These are phyloP conservation scores for Hydrocynus forskahlii DNA, from an alignment of 2,797 vertebrate genomes.

Conservation along the genomic window DNA sequence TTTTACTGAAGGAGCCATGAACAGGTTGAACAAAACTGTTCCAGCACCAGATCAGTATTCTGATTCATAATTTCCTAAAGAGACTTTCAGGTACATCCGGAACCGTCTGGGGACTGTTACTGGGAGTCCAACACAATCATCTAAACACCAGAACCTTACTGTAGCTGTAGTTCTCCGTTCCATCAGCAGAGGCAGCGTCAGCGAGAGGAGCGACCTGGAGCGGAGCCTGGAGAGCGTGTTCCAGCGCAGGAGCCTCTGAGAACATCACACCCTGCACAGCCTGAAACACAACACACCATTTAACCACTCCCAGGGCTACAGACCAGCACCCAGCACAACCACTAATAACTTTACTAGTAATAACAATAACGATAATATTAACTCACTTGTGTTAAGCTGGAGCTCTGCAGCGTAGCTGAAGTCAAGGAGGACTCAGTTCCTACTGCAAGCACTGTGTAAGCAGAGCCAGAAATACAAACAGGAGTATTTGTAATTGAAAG, in stretches of 20 bases:
- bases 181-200: slow-evolving; percentile 52
- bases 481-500: background rate
- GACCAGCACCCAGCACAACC: background rate
- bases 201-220: slow-evolving; percentile 21
- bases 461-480: slow-evolving; percentile 6
- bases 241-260: slow-evolving; percentile 31
- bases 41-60: no score
- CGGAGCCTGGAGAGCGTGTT: slow-evolving; percentile 28
- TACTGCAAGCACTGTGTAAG: slow-evolving; percentile 18
- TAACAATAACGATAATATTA: background rate
- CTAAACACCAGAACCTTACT: slow-evolving; percentile 38
- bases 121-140: no score
- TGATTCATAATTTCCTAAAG: background rate
- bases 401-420: slow-evolving; percentile 36
- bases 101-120: no score
- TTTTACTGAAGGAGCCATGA: no score
- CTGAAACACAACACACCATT: background rate
- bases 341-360: background rate
- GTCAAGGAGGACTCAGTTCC: slow-evolving; percentile 30
- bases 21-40: no score
- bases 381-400: slow-evolving; percentile 53
- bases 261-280: slow-evolving; percentile 42
- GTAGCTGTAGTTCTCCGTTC: slow-evolving; percentile 64
- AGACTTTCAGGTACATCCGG: background rate
- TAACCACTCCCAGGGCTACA: background rate